phyloP scores from a whole-genome alignment of 2,888 invertebrate genomes.

The Mayetiola destructor region DNA sequence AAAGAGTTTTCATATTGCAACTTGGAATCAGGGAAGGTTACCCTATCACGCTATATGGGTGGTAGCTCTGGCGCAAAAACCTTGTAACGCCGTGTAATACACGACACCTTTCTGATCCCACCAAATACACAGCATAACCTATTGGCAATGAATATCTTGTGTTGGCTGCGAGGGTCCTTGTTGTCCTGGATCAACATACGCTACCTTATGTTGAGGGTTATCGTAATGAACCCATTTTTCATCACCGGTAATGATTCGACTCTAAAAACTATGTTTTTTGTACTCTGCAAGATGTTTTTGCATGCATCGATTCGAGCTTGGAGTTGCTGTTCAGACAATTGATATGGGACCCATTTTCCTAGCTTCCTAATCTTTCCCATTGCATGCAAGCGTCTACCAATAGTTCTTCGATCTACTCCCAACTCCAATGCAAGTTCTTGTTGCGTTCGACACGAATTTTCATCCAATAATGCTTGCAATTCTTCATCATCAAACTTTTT shows the following conservation, averaged over 20 bases:
- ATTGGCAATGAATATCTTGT: conserved; percentile 8
- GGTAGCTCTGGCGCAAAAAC: too few species aligned
- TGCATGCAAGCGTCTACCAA: background rate
- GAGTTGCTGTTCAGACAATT: conserved; percentile 2
- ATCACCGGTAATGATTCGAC: background rate
- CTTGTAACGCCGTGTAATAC: too few species aligned
- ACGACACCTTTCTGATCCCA: too few species aligned
- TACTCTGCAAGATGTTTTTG: background rate
- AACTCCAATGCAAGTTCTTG: background rate
- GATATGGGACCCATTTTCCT: conserved; percentile 17
- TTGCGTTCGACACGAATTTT: background rate
- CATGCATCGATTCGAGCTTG: too few species aligned
- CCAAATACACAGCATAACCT: conserved; percentile 15
- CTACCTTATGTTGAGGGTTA: background rate
- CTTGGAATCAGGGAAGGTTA: too few species aligned
- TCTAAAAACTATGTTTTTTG: background rate
- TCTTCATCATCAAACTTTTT: background rate
- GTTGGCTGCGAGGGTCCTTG: background rate
- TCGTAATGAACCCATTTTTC: too few species aligned
- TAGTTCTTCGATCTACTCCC: background rate
- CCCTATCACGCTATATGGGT: too few species aligned
- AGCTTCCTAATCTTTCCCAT: conserved; percentile 15
- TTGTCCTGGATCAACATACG: conserved; percentile 12
- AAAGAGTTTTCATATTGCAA: too few species aligned
- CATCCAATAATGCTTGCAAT: background rate